A percentile compares a stretch with the other conserved stretches of the same genome.
Evolutionary conservation across 2,888 invertebrate genomes (phyloP).

Genomic region (Formica aserva): DNA sequence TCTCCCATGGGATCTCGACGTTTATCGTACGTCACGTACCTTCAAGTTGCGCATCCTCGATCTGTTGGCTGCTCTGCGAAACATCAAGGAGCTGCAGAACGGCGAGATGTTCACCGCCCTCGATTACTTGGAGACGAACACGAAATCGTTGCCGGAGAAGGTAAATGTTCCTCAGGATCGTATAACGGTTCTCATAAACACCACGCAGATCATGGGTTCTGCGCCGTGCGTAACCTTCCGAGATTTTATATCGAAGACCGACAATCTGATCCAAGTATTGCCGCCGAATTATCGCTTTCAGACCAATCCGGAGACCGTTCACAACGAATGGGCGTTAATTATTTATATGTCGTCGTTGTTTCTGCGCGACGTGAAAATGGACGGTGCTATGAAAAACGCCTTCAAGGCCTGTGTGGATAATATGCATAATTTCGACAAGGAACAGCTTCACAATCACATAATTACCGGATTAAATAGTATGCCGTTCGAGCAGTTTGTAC

Average conservation of each 20-base stretch:
- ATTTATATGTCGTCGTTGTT: conserved; percentile 1
- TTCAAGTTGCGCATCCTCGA: conserved; percentile 36
- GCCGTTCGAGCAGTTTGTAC: not conserved
- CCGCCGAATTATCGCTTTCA: conserved; percentile 29
- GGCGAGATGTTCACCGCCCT: conserved; percentile 38
- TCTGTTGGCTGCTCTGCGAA: conserved; percentile 26
- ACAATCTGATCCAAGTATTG: conserved; percentile 8
- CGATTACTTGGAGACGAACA: conserved; percentile 25
- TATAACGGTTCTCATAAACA: not conserved
- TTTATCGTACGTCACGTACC: conserved; percentile 7
- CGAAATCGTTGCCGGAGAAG: not conserved
- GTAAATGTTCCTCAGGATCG: not conserved
- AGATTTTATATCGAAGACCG: not conserved
- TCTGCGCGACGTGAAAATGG: not conserved
- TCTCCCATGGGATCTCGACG: conserved; percentile 50
- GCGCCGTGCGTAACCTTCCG: not conserved
- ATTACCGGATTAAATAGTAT: not conserved
- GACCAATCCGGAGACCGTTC: not conserved
- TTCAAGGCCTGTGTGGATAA: not conserved
- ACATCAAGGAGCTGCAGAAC: conserved; percentile 36
- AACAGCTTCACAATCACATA: not conserved
- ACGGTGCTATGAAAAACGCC: not conserved
- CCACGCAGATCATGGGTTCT: not conserved
- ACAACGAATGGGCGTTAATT: conserved; percentile 20
- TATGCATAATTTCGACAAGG: not conserved